Base-by-base conservation (phyloP, 2,113 vertebrate species). In the Ramphastos sulfuratus region DNA sequence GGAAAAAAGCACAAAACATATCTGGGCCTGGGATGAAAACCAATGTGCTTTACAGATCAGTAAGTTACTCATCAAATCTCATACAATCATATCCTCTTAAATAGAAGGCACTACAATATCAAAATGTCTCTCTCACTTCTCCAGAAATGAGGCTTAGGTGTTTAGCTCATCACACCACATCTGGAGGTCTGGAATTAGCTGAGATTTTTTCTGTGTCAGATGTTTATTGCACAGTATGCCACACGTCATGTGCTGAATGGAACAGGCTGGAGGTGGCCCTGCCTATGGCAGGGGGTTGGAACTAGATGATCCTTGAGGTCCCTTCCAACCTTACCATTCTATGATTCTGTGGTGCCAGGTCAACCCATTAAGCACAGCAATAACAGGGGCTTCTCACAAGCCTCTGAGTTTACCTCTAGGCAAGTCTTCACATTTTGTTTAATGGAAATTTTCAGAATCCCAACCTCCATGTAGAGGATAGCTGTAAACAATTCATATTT, bases 1-100 rank as follows among this genome's bases (percentile, higher is more conserved):
- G 27, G 27, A 60, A 79, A 70, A 71, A 56, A 10, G 0, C 7
- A 35, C 4, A 67, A 78, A 59, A 10, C 0, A 0, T 28, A 7
- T 21, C 21, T 75, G n/a, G 10, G 15, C 18, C 78, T 30, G 28
- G 20, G 20, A 56, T 24, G 21, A 60, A 93, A 85, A 85, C 4
- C 28, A 52, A 19, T 1, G 9, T 15, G 30, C 8, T 61, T 82
- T 85, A n/a, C 15, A 11, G 18, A 44, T 39, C 59, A 65, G 31
- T 4, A 7, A 61, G 11, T 28, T 54, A 10, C 31, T 67, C 27
- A 19, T 82, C 16, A 4, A 39, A 24, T 23, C 30, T 61, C 28
- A 20, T 60, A 23, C 4, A 59, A 70, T 31, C 63, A 37, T 37
- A 37, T 37, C 7, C 2, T 5, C 5, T 73, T 80, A 65, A 56